Conservation (phyloP, 2,113 vertebrate species). For the Archocentrus centrarchus region DNA sequence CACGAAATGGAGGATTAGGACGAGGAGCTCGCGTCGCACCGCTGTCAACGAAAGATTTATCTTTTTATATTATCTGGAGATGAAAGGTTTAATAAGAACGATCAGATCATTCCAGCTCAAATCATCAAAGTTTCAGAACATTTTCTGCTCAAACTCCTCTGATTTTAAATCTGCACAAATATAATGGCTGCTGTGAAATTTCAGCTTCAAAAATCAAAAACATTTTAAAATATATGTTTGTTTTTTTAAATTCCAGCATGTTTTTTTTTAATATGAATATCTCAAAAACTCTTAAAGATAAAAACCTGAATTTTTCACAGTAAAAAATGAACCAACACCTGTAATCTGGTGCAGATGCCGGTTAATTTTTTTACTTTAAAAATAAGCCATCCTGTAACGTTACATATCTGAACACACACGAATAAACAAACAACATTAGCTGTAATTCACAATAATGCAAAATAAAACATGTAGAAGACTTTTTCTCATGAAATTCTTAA, state of each 20-base stretch:
- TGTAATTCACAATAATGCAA: no score
- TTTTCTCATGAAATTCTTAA: no score
- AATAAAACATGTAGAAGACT: no score
- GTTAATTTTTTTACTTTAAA: neutral
- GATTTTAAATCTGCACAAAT: neutral
- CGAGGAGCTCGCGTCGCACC: neutral
- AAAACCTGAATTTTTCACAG: no score
- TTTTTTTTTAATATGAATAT: neutral
- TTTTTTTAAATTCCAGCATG: neutral
- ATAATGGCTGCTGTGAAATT: neutral
- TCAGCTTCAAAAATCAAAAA: neutral
- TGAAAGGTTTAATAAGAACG: neutral
- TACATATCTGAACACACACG: no score
- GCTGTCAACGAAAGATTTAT: neutral
- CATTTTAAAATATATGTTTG: no score
- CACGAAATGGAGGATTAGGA: neutral
- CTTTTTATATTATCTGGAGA: neutral
- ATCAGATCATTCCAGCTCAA: neutral
- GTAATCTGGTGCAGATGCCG: no score
- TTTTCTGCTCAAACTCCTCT: neutral
- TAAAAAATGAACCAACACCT: no score
- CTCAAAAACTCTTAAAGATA: neutral
- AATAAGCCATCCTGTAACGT: no score
- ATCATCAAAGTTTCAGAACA: rapidly evolving
- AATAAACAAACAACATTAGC: no score